Base-by-base conservation (phyloP, 2,113 vertebrate species). In the Theristicus caerulescens region DNA sequence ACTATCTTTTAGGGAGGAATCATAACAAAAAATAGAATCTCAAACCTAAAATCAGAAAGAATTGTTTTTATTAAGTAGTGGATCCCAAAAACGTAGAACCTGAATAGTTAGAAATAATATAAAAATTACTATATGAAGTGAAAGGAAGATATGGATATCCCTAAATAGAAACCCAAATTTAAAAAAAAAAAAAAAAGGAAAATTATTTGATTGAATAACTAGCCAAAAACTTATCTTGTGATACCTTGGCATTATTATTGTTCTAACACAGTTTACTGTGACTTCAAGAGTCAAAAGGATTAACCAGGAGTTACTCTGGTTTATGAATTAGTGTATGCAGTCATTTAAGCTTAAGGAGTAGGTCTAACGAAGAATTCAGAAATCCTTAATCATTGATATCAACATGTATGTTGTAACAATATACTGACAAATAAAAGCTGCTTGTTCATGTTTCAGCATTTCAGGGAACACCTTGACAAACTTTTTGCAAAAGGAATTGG, bases 401-500 rank as follows among this genome's bases (percentile, higher is more conserved):
- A 4, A 13, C 13, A 4, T 10, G 3, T 49, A 32, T n/a, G 8
- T 49, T 80, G 19, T 55, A 55, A 74, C 5, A 78, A 14, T 44
- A 27, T 59, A 24, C 6, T 78, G 80, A 86, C 47, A 90, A 85
- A 67, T 42, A 42, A 88, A 90, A 69, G 26, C 19, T 27, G 66
- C 42, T 70, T 49, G 46, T 96, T 89, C 70, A 38, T 64, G 59
- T 98, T 98, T 78, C 97, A 99, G 99, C 99, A 99, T 97, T 99
- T 99, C 98, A 98, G 99, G 95, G 98, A 99, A 92, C 99, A 99
- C 86, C 98, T 99, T 38, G 98, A 99, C 93, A 99, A 99, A 96
- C 98, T 99, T 90, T 99, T 99, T 94, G 99, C 99, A 81, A 99
- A 99, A 97, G 99, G 99, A 90, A 99, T 99, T 15, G 99, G 99